These are phyloP conservation scores for Drosophila quinaria DNA, from an alignment of 2,888 invertebrate genomes.

Conservation along the genomic window DNA sequence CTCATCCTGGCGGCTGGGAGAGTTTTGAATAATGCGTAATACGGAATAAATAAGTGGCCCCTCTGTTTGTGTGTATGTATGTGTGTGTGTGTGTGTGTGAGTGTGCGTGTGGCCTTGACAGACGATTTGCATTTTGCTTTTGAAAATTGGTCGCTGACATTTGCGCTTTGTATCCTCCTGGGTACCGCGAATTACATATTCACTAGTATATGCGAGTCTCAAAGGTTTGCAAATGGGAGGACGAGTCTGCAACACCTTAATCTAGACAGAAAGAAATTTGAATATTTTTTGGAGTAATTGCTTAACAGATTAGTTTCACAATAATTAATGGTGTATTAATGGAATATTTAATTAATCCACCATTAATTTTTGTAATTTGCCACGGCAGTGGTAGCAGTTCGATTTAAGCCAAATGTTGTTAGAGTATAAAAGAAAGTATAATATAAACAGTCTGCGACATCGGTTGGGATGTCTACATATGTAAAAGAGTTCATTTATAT, in stretches of 20 bases:
- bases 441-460: too few species aligned
- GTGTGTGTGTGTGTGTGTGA: slow-evolving; percentile 10
- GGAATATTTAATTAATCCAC: too few species aligned
- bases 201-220: not conserved
- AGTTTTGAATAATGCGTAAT: slow-evolving; percentile 75
- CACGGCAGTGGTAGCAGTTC: too few species aligned
- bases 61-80: slow-evolving; percentile 16
- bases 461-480: too few species aligned
- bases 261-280: not conserved
- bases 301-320: not conserved
- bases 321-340: too few species aligned
- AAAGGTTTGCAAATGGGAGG: not conserved
- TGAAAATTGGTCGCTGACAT: slow-evolving; percentile 63
- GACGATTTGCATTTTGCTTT: slow-evolving; percentile 79
- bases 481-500: too few species aligned
- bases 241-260: not conserved
- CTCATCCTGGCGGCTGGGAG: slow-evolving; percentile 24
- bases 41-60: slow-evolving; percentile 77
- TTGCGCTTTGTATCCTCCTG: slow-evolving; percentile 30
- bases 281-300: not conserved
- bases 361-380: too few species aligned
- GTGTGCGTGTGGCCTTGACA: slow-evolving; percentile 67
- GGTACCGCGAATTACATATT: slow-evolving; percentile 21
- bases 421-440: too few species aligned
- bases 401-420: too few species aligned